Conservation (phyloP, 1,140 invertebrate species). For the Tyrophagus putrescentiae region DNA sequence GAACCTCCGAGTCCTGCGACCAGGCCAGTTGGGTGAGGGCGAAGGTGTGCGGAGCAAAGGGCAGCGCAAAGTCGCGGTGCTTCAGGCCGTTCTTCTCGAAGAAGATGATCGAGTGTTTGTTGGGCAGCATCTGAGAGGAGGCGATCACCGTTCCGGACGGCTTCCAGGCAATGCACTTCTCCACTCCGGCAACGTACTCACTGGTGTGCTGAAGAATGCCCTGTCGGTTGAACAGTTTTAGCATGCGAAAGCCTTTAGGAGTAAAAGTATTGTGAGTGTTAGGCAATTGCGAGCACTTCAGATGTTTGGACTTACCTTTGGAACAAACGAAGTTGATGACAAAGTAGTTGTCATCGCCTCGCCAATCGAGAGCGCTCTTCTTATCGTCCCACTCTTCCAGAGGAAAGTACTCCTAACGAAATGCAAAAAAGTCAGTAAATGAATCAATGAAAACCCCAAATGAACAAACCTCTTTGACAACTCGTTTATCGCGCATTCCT, state of each 20-base stretch:
- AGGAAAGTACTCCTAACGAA: conserved; percentile 3
- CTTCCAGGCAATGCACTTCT: conserved; percentile 54
- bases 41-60: conserved; percentile 30
- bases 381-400: conserved; percentile 43
- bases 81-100: conserved; percentile 85
- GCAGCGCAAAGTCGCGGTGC: conserved; percentile 62
- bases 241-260: conserved; percentile 35
- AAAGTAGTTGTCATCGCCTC: conserved; percentile 65
- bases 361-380: conserved; percentile 53
- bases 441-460: neutral
- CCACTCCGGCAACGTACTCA: conserved; percentile 51
- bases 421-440: neutral
- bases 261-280: neutral
- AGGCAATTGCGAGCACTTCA: neutral
- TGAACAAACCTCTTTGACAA: conserved; percentile 1
- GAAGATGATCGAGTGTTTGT: conserved; percentile 53
- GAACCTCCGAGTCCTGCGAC: conserved; percentile 61
- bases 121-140: conserved; percentile 43
- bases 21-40: conserved; percentile 50
- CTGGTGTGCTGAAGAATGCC: conserved; percentile 53
- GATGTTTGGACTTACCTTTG: conserved; percentile 27
- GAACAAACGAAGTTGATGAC: conserved; percentile 49
- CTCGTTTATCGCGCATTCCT: conserved; percentile 55
- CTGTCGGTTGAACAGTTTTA: conserved; percentile 58
- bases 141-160: conserved; percentile 63